Base-by-base conservation (phyloP, 2,888 invertebrate genomes). In the Lepidochrysops patricia region DNA sequence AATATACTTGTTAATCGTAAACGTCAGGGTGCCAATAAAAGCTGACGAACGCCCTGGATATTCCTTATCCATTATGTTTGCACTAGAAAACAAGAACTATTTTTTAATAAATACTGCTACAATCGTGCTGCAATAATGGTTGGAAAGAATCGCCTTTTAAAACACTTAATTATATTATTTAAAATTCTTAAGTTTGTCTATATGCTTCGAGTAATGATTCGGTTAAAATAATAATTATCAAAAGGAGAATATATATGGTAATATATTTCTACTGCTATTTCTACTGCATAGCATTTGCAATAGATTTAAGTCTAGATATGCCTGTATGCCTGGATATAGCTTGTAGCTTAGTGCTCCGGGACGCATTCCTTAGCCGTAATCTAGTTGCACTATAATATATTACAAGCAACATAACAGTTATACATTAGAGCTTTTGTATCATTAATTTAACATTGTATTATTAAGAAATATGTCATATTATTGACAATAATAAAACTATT, bases 21-120 rank as follows among this genome's bases (percentile, higher is more conserved):
- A 52, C 52, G 52, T 52, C 52, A 52, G 27, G 27, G 52, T 52
- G 29, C 52, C 52, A 12, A 52, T 52, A 52, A 52, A 52, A 52
- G 29, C 29, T 27, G 27, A 52, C 52, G 52, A 29, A 27, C 50
- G 52, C 13, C 5, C 52, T 15, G 4, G 13, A 27, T 15, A 52
- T 52, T 52, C 52, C 9, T 52, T 52, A 3, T 15, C 52, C 52
- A 52, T 52, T 52, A 52, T 12, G 29, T 29, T 52, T 52, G 27
- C 27, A 19, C 4, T 15, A n/a, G n/a, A n/a, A n/a, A n/a, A n/a
- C n/a, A n/a, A n/a, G n/a, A n/a, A n/a, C n/a, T n/a, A n/a, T 29
- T 29, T 29, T 29, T 29, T 29, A 29, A 5, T n/a, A n/a, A n/a
- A n/a, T n/a, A n/a, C n/a, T n/a, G n/a, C n/a, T n/a, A n/a, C n/a